Evolutionary conservation across 2,113 vertebrate species (phyloP), one percentile per base, ranked within the genome.

Genomic region (Bettongia penicillata): DNA sequence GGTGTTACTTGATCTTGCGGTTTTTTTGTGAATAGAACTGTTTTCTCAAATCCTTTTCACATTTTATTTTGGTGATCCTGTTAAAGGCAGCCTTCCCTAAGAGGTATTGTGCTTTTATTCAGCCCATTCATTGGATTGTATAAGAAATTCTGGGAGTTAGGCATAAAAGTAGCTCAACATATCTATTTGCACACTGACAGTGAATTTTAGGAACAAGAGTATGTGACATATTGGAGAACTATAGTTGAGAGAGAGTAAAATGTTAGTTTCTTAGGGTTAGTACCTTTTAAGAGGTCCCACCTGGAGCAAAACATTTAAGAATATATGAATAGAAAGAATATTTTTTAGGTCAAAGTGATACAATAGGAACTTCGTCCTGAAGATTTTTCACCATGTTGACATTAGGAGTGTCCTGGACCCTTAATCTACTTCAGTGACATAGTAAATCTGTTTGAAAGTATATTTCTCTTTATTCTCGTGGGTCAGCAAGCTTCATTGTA

Each of bases 241-340:
- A 90, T 0, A 93, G 50, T 94, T 97, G 51, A 96, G 94, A 92
- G 25, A 14, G 0, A 92, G 25, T 94, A 89, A 91, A 96, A 51
- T 95, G 55, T 48, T 96, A 0, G 52, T 53, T 16, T 90, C 10
- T 23, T 96, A 47, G 94, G 4, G 51, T 53, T 93, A 97, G 47
- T 1, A 94, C 31, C 90, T 77, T 94, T 95, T 91, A 0, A 55
- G 53, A 95, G 95, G 37, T 93, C 23, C 5, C 55, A 9, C 94
- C 93, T 92, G 2, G 68, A 93, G 77, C 53, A 3, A 91, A 0
- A 95, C 3, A 95, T 93, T 94, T 97, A 31, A 95, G 57, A 91
- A 94, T 91, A 47, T 55, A 94, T 97, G 23, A 93, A 61, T 90
- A 93, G 94, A 91, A 95, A 96, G 12, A 16, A 93, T 90, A 92